Base-by-base conservation (phyloP, 2,888 invertebrate genomes). In the Bombylius discolor region DNA sequence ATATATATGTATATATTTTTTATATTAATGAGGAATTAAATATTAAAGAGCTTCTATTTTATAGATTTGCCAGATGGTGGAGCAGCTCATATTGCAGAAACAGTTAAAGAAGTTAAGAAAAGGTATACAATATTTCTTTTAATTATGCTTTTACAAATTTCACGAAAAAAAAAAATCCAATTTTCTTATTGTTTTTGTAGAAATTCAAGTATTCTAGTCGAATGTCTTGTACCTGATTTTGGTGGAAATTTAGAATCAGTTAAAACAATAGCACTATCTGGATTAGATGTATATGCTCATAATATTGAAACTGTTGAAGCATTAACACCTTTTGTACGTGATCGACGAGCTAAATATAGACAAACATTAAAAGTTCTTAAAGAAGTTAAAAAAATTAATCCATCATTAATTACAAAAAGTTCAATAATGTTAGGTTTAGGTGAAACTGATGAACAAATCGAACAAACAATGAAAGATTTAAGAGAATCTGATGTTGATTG, bases 351-450 rank as follows among this genome's bases (percentile, higher is more conserved):
- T 12, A 85, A 85, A 76, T 99, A 89, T 68, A 79, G 84, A 51
- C 99, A 99, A 74, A 94, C 97, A 0, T 70, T 99, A 62, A 76
- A 79, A 56, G 93, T 94, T 31, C 73, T 98, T 55, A 76, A 82
- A 65, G 82, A 84, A 59, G 97, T 89, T 0, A 98, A 98, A 72
- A 78, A 81, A 44, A 76, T 82, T 31, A 88, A 89, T 68, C 83
- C 89, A 0, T 81, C 86, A 55, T 72, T 98, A 58, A 82, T 99
- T 51, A 99, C 99, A 4, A 99, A 99, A 77, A 91, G 96, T 0
- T 98, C 98, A 0, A 89, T 99, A 64, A 99, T 99, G 99, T 77
- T 99, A 53, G 99, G 99, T 0, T 78, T 99, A 4, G 90, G 92
- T 0, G 96, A 97, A 76, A 85, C 85, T 0, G 94, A 96, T 66